phyloP scores from a whole-genome alignment of 1,140 invertebrate species.

The Lineus longissimus region DNA sequence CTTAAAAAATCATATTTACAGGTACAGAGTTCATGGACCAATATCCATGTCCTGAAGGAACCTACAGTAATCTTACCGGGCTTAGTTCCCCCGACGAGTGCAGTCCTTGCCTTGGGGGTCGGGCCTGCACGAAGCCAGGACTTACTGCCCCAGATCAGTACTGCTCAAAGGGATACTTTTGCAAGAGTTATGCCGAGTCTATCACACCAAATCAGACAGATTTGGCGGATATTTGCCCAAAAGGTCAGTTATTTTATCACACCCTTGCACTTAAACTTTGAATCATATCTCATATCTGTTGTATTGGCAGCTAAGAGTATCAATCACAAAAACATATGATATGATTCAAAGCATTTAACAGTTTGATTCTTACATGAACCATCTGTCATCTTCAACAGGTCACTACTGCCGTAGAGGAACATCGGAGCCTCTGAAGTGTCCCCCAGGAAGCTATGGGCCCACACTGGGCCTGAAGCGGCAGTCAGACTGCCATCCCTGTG shows the following conservation, averaged over 20 bases:
- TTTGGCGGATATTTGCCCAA: conserved; percentile 41
- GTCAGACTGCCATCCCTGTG: conserved; percentile 40
- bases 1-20: too few species aligned
- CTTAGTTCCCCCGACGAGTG: conserved; percentile 33
- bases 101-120: conserved; percentile 33
- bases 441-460: conserved; percentile 39
- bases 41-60: conserved; percentile 40
- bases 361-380: too few species aligned
- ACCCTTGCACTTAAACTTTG: too few species aligned
- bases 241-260: conserved; percentile 33
- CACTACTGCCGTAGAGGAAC: conserved; percentile 42
- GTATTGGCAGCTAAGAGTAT: too few species aligned
- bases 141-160: conserved; percentile 30
- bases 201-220: conserved; percentile 37
- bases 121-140: conserved; percentile 35
- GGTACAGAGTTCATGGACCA: conserved; percentile 28
- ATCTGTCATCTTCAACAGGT: conserved; percentile 28
- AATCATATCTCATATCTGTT: too few species aligned
- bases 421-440: conserved; percentile 34
- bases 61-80: conserved; percentile 40
- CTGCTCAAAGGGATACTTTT: conserved; percentile 41
- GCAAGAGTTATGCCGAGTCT: conserved; percentile 30
- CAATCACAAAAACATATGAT: too few species aligned
- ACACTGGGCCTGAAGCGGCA: conserved; percentile 28
- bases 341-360: too few species aligned